A percentile compares a stretch with the other conserved stretches of the same genome.
Conservation (phyloP, 2,113 vertebrate genomes). For the Varanus salvator region DNA sequence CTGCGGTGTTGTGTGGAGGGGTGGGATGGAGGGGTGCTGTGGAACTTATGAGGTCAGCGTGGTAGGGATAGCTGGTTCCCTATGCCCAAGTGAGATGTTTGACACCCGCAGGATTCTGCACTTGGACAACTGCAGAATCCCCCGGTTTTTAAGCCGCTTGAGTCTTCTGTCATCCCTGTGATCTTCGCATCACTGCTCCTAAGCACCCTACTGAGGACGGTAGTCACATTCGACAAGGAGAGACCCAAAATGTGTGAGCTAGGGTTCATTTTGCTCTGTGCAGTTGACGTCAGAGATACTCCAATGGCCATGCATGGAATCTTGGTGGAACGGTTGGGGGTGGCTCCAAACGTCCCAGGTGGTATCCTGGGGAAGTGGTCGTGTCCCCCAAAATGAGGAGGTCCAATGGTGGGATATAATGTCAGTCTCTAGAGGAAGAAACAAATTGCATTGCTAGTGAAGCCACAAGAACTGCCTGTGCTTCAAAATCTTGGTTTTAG, state of each 20-base stretch:
- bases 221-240: background rate
- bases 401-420: background rate
- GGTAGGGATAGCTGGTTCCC: background rate
- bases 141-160: background rate
- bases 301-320: background rate
- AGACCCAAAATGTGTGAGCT: background rate
- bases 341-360: background rate
- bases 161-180: background rate
- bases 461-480: background rate
- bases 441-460: no score
- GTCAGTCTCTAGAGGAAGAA: background rate
- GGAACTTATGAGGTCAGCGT: background rate
- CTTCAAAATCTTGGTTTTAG: background rate
- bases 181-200: no score
- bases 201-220: background rate
- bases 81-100: background rate
- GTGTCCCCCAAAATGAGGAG: background rate
- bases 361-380: background rate
- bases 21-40: conserved; percentile 4
- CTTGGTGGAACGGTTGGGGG: background rate
- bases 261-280: background rate
- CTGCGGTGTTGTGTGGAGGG: conserved; percentile 17
- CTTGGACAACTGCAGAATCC: background rate
- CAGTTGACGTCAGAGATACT: background rate
- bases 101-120: background rate